A percentile compares a stretch with the other conserved stretches of the same genome.
Conservation (phyloP, 2,888 invertebrate genomes). For the Latheticus oryzae region DNA sequence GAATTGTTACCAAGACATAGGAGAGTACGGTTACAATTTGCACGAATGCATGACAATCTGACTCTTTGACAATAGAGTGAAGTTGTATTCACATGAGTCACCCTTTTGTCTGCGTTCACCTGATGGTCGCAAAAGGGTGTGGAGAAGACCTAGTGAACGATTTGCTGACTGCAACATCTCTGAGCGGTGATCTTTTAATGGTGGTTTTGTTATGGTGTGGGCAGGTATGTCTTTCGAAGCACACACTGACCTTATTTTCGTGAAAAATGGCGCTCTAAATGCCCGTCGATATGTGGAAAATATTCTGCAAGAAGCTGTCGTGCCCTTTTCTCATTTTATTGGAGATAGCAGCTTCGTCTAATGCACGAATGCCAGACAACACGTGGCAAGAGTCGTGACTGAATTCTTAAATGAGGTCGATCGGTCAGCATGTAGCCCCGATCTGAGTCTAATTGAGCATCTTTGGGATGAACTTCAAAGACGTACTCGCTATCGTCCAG, state of each 20-base stretch:
- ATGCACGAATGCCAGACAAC: slow-evolving; percentile 33
- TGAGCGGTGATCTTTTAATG: no score
- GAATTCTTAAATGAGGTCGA: slow-evolving; percentile 23
- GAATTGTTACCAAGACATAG: slow-evolving; percentile 46
- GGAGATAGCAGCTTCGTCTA: no score
- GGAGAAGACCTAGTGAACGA: neutral
- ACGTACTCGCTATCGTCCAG: slow-evolving; percentile 27
- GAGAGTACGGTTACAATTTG: slow-evolving; percentile 44
- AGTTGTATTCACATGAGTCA: slow-evolving; percentile 48
- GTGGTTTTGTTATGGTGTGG: slow-evolving; percentile 23
- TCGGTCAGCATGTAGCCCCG: slow-evolving; percentile 51
- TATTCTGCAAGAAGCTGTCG: slow-evolving; percentile 35
- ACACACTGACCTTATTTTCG: slow-evolving; percentile 1
- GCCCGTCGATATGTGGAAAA: slow-evolving; percentile 35
- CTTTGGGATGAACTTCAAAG: slow-evolving; percentile 46
- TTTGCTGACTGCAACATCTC: no score
- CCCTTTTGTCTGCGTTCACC: slow-evolving; percentile 40
- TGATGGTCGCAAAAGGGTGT: slow-evolving; percentile 11
- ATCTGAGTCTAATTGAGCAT: slow-evolving; percentile 49
- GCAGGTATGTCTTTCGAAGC: slow-evolving; percentile 9
- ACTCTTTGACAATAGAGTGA: no score
- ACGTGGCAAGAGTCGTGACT: no score
- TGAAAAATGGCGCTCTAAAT: slow-evolving; percentile 6
- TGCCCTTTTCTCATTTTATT: slow-evolving; percentile 7
- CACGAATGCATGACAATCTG: slow-evolving; percentile 47